Evolutionary conservation across 2,113 vertebrate genomes (phyloP).

Genomic region (Atractosteus spatula): DNA sequence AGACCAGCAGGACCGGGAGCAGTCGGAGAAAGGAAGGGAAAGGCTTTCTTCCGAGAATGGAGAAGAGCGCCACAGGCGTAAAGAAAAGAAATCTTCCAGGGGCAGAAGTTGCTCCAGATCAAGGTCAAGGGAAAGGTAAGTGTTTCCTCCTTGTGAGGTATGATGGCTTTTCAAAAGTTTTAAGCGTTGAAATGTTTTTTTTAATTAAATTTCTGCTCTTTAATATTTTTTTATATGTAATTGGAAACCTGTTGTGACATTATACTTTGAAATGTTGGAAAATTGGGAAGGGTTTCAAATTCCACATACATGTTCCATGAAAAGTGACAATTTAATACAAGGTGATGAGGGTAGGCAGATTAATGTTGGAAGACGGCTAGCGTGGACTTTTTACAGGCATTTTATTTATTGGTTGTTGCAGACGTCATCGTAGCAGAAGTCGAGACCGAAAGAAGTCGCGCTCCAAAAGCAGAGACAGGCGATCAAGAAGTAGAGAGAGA

Average conservation of each 20-base stretch:
- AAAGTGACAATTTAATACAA: too few relatives aligned
- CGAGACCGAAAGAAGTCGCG: conserved; percentile 81
- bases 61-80: conserved; percentile 88
- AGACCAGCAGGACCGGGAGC: conserved; percentile 78
- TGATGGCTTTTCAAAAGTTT: neutral
- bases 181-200: too few relatives aligned
- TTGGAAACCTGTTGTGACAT: too few relatives aligned
- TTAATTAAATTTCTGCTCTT: too few relatives aligned
- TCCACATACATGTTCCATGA: neutral
- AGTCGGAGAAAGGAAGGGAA: conserved; percentile 80
- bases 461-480: conserved; percentile 67
- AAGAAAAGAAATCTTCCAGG: conserved; percentile 81
- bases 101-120: conserved; percentile 87
- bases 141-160: neutral
- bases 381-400: neutral
- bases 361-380: too few relatives aligned
- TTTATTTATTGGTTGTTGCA: conserved; percentile 44
- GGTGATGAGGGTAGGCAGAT: too few relatives aligned
- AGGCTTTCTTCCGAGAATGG: conserved; percentile 85
- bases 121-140: conserved; percentile 85
- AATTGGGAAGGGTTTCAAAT: neutral
- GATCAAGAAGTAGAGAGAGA: conserved; percentile 76
- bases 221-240: too few relatives aligned
- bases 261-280: too few relatives aligned
- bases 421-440: conserved; percentile 87